A percentile compares a stretch with the other conserved stretches of the same genome.
Evolutionary conservation across 1,140 invertebrate species (phyloP).

Genomic region (Hyphantria cunea): DNA sequence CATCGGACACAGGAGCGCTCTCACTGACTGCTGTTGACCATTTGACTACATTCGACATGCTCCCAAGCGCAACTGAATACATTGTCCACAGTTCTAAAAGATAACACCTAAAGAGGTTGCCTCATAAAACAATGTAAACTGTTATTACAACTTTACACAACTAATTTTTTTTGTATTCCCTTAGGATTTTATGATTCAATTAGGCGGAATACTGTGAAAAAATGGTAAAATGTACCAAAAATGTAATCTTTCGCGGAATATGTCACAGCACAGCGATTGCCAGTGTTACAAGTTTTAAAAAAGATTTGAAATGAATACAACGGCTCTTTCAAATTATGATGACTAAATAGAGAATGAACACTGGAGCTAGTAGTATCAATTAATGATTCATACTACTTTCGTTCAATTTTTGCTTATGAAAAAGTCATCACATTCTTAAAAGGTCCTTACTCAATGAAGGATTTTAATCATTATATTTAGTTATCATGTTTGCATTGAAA

Average conservation of each 20-base stretch:
- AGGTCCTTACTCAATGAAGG: too few relatives aligned
- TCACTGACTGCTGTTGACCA: slow-evolving; percentile 63
- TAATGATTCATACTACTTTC: too few relatives aligned
- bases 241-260: slow-evolving; percentile 25
- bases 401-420: too few relatives aligned
- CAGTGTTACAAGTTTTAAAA: slow-evolving; percentile 27
- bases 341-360: neutral
- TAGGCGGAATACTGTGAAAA: slow-evolving; percentile 9
- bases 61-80: slow-evolving; percentile 37
- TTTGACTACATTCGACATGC: slow-evolving; percentile 70
- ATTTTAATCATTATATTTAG: too few relatives aligned
- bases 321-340: slow-evolving; percentile 11
- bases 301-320: slow-evolving; percentile 30
- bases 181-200: slow-evolving; percentile 2
- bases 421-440: too few relatives aligned
- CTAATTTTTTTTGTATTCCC: slow-evolving; percentile 8
- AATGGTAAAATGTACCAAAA: slow-evolving; percentile 5
- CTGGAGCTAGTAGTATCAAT: slow-evolving; percentile 20
- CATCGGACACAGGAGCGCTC: slow-evolving; percentile 54
- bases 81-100: slow-evolving; percentile 28
- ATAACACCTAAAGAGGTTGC: slow-evolving; percentile 19
- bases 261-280: slow-evolving; percentile 27
- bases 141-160: slow-evolving; percentile 5
- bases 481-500: too few relatives aligned
- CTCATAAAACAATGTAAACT: slow-evolving; percentile 8